These are phyloP conservation scores for Cactoblastis cactorum DNA, from an alignment of 2,888 invertebrate genomes.

Conservation along the genomic window DNA sequence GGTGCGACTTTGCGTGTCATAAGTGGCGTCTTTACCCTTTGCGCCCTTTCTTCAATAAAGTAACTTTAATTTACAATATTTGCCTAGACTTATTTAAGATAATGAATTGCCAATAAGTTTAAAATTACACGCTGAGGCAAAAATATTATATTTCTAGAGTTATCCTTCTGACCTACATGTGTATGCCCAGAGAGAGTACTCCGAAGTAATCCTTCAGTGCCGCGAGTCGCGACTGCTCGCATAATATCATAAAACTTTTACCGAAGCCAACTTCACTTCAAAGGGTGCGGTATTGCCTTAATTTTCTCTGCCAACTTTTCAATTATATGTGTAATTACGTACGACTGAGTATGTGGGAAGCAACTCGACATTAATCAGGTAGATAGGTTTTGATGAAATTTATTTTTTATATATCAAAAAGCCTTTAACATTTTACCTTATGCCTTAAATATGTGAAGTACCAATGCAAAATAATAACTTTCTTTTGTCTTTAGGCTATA, in stretches of 20 bases:
- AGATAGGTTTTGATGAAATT: not conserved
- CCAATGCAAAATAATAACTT: no score
- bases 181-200: constrained; percentile 27
- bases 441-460: no score
- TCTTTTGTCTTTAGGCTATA: no score
- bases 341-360: not conserved
- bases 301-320: constrained; percentile 8
- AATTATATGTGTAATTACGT: constrained; percentile 12
- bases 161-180: not conserved
- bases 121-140: no score
- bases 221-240: constrained; percentile 20
- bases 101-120: no score
- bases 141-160: not conserved
- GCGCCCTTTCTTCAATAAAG: no score
- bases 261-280: constrained; percentile 42
- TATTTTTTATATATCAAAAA: not conserved
- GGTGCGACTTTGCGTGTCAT: no score
- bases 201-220: constrained; percentile 45
- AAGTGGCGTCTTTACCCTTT: no score
- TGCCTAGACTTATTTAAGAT: no score
- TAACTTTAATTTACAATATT: no score
- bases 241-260: constrained; percentile 44
- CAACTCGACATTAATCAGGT: not conserved
- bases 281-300: constrained; percentile 24
- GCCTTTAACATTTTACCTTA: no score